Percentiles rank a stretch among this genome's conserved stretches.
Evolutionary conservation across 2,113 vertebrate species (phyloP).

Genomic region (Nerophis lumbriciformis): DNA sequence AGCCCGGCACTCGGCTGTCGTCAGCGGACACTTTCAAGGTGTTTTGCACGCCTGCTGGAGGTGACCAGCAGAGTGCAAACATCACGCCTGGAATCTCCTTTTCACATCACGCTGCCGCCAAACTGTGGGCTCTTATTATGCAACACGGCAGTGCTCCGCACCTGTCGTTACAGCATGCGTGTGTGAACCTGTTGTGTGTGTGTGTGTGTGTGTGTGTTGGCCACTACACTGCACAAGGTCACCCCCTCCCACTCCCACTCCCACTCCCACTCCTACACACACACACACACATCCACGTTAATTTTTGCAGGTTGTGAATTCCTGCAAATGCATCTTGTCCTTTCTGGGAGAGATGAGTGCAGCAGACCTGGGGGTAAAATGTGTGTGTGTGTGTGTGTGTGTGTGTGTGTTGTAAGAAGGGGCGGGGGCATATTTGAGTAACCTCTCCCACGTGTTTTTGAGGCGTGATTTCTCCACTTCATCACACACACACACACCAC

Average conservation of each 20-base stretch:
- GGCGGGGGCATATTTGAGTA: constrained; percentile 61
- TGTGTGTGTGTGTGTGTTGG: background rate
- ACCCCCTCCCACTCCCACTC: constrained; percentile 36
- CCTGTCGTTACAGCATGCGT: background rate
- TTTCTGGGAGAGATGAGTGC: constrained; percentile 12
- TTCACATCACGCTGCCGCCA: constrained; percentile 28
- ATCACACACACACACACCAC: constrained; percentile 18
- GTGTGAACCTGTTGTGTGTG: constrained; percentile 7
- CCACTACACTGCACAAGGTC: constrained; percentile 69
- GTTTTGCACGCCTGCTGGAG: constrained; percentile 31
- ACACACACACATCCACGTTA: too few species aligned
- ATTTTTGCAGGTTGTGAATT: constrained; percentile 3
- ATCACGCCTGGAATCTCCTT: background rate
- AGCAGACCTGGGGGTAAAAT: constrained; percentile 26
- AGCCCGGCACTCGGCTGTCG: constrained; percentile 35
- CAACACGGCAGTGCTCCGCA: constrained; percentile 35
- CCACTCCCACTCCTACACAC: background rate
- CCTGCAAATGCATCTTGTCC: constrained; percentile 17
- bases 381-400: constrained; percentile 1
- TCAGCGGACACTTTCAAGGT: constrained; percentile 58
- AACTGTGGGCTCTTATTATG: constrained; percentile 66
- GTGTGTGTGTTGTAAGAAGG: background rate
- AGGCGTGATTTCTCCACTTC: constrained; percentile 62
- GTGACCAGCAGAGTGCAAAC: background rate
- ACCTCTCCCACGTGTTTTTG: constrained; percentile 69